Evolutionary conservation across 1,140 invertebrate genomes (phyloP), one percentile per base, ranked within the genome.

Genomic region (Carcinoscorpius rotundicauda): DNA sequence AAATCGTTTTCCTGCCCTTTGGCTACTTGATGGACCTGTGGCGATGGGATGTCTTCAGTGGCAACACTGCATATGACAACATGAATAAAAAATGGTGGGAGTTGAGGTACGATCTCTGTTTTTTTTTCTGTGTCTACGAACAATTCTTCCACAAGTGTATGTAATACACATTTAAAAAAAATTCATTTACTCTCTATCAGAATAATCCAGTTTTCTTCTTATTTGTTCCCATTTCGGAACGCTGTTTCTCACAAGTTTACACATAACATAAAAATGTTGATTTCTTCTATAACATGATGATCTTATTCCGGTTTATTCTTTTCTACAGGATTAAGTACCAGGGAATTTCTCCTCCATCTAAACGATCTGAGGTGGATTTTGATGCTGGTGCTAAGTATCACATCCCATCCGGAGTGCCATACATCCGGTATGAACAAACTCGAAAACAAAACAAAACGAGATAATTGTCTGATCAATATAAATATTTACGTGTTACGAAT

Each of bases 1-100:
- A 93, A 76, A 84, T 97, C 5, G 87, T 85, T 0, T 92, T 95
- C 73, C 76, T 96, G 3, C 92, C 93, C 0, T 96, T 89, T 76
- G 89, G 87, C 1, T 92, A 88, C 71, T 78, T 89, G 4, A 82
- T 93, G 73, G 92, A 96, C 75, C 77, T 86, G 68, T 97, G 88
- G 83, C 81, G 92, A n/a, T 96, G 91, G 85, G 84, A 86, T 53
- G 83, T 95, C 49, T 96, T 92, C 77, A 82, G 84, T 57, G 87
- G 87, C 0, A 81, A 85, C 68, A 85, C 85, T 0, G 78, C 78
- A 0, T 76, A 82, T 3, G 81, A 86, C 4, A 79, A 87, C 51
- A 87, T 87, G 73, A 93, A 93, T 73, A 86, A 84, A 67, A 80
- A 86, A 62, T 93, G 86, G 86, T 91, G 91, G 83, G 81, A 88